These are phyloP conservation scores for Oplegnathus fasciatus DNA, from an alignment of 2,113 vertebrate genomes.

Conservation along the genomic window DNA sequence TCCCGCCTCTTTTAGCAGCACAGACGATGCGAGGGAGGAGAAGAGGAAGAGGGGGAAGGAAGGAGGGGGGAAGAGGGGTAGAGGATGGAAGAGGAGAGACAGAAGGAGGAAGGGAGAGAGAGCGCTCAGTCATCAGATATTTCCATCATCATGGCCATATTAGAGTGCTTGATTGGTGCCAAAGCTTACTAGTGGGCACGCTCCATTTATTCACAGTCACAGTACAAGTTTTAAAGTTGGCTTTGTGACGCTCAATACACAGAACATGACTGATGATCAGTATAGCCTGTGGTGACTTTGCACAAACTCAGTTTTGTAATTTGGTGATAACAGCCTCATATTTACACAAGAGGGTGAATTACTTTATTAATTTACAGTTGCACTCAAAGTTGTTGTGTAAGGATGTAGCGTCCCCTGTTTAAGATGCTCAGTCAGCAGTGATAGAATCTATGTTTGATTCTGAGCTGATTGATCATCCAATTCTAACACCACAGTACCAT, in stretches of 20 bases:
- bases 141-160: slow-evolving; percentile 1
- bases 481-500: neutral
- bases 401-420: neutral
- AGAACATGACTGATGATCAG: neutral
- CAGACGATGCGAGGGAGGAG: slow-evolving; percentile 62
- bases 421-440: neutral
- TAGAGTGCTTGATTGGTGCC: slow-evolving; percentile 6
- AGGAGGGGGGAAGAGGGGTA: neutral
- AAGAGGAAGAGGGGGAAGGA: neutral
- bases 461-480: neutral
- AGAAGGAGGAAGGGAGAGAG: neutral
- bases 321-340: neutral
- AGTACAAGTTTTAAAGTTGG: neutral
- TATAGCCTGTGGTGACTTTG: neutral
- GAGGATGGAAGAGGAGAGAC: neutral
- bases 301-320: neutral
- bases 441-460: neutral
- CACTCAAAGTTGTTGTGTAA: neutral
- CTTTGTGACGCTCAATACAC: neutral
- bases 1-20: slow-evolving; percentile 52
- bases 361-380: no score
- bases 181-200: neutral
- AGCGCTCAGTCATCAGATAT: slow-evolving; percentile 3
- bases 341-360: neutral
- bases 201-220: slow-evolving; percentile 12